Base-by-base conservation (phyloP, 64 coral and sea anemone species). In the Orbicella faveolata region DNA sequence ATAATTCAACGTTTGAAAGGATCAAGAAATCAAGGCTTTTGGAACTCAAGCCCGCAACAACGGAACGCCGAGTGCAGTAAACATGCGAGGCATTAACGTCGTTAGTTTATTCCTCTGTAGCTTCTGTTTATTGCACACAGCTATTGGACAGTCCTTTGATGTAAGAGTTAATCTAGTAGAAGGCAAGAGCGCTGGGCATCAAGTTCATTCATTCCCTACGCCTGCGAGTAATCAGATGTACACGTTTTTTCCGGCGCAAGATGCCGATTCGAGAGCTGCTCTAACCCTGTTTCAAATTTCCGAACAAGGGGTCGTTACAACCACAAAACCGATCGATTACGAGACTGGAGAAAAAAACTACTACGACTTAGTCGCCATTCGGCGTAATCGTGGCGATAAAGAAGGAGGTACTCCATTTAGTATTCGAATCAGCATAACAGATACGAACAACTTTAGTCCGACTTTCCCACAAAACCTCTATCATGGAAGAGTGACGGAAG, bases 391-490 rank as follows among this genome's bases (percentile, higher is more conserved):
- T 72, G 92, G 92, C 44, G 88, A 90, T 6, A 91, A 75, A 6
- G 89, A 41, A 51, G 95, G 95, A 65, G 95, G 95, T 14, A 51
- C 36, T 74, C 92, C 95, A 3, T 63, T 68, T 20, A 96, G 92
- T 18, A 41, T 96, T 36, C 86, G 78, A 55, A 80, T 96, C 57
- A 76, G 78, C 14, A 81, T 96, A 9, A 83, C 53, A 6, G 95
- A 96, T 51, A 89, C 79, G 19, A 96, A 96, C 61, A 96, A 96
- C n/a, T 96, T 96, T 77, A 79, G 70, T 17, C 95, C 95, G 4
- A 94, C 88, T 17, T 96, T 96, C 75, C 91, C 91, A 9, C 63
- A 75, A 65, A 85, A 84, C 41, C 51, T 83, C 30, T 96, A 96
- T 52, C 62, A 94, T 33, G 95, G 88, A 2, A 78, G 73, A 48